Conservation (phyloP, 2,888 invertebrate genomes). For the Amphipyra berbera region DNA sequence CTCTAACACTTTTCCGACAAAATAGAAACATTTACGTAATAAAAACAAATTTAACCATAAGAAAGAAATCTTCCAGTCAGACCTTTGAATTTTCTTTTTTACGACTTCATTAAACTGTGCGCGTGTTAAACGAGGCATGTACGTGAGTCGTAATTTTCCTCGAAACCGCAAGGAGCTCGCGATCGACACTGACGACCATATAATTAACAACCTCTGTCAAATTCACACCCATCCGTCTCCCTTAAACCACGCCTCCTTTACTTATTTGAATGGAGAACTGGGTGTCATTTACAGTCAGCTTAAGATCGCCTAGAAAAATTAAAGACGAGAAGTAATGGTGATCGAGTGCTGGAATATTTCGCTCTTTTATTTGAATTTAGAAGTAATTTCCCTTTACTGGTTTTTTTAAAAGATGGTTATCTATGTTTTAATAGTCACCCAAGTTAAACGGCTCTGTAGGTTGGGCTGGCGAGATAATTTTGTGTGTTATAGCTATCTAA, state of each 20-base stretch:
- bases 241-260: conserved; percentile 62
- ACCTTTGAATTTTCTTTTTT: conserved; percentile 70
- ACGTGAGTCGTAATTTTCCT: conserved; percentile 74
- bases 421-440: not conserved
- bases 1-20: conserved; percentile 12
- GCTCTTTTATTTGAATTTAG: conserved; percentile 7
- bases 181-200: conserved; percentile 75
- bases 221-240: conserved; percentile 80
- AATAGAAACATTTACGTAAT: conserved; percentile 32
- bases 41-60: conserved; percentile 37
- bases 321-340: conserved; percentile 23
- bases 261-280: conserved; percentile 65
- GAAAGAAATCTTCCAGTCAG: conserved; percentile 62
- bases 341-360: conserved; percentile 18
- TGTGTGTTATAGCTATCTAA: not conserved
- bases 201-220: conserved; percentile 86
- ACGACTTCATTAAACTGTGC: conserved; percentile 74
- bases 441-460: not conserved
- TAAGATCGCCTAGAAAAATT: conserved; percentile 52
- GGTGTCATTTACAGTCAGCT: conserved; percentile 59
- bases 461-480: not conserved
- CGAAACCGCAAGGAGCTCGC: conserved; percentile 69
- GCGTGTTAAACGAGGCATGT: conserved; percentile 76
- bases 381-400: conserved; percentile 3
- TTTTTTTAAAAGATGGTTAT: not conserved